These are phyloP conservation scores for Tiphia femorata DNA, from an alignment of 2,888 invertebrate genomes.

Conservation along the genomic window DNA sequence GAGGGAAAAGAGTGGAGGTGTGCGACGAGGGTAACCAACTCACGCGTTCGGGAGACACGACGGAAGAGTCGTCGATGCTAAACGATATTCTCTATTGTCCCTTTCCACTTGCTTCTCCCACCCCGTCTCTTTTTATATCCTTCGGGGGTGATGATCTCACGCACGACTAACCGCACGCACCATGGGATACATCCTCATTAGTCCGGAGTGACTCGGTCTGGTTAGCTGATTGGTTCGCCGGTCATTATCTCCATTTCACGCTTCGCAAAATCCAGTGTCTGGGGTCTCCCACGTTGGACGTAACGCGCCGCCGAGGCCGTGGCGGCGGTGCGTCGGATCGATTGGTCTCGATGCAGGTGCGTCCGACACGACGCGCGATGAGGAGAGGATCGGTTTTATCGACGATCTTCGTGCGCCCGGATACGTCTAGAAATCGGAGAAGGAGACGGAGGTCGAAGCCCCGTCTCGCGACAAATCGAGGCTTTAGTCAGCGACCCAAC, in stretches of 20 bases:
- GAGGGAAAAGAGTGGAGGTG: too few relatives aligned
- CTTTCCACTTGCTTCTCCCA: background rate
- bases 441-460: too few relatives aligned
- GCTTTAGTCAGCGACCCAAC: too few relatives aligned
- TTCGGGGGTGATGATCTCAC: slow-evolving; percentile 7
- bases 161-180: slow-evolving; percentile 26
- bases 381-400: background rate
- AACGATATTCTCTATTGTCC: background rate
- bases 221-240: slow-evolving; percentile 63
- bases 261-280: slow-evolving; percentile 54
- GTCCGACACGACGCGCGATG: background rate
- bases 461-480: too few relatives aligned
- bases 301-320: too few relatives aligned
- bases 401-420: background rate
- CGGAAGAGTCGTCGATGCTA: too few relatives aligned
- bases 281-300: slow-evolving; percentile 40
- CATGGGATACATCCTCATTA: slow-evolving; percentile 56
- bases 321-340: slow-evolving; percentile 41
- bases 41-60: too few relatives aligned
- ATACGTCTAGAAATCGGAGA: too few relatives aligned
- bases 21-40: too few relatives aligned
- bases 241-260: slow-evolving; percentile 67
- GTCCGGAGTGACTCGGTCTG: slow-evolving; percentile 55
- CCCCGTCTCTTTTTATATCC: background rate
- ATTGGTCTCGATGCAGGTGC: slow-evolving; percentile 34